Evolutionary conservation across 2,797 vertebrate species (phyloP), one percentile per base, ranked within the genome.

Genomic region (Manis pentadactyla): DNA sequence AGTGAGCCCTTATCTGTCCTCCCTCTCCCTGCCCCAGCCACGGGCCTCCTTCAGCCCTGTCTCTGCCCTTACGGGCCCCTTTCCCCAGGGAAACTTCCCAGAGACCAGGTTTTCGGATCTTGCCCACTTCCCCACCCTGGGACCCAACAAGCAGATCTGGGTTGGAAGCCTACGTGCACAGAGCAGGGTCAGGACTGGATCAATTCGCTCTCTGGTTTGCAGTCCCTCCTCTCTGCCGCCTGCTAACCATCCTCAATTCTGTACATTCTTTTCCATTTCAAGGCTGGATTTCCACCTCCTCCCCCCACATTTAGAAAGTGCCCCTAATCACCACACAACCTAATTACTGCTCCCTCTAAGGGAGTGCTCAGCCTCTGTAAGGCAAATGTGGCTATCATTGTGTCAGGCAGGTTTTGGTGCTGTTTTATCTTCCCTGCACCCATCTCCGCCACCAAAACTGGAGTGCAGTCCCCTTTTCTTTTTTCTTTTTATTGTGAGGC

Each of bases 271-370:
- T 88, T 79, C 53, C 19, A 10, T 79, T 90, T 93, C 87, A 90
- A 86, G 83, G 85, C n/a, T 97, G 90, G 89, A 84, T 95, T 86
- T 95, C 93, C 57, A 63, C 87, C 71, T 93, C 39, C 85, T 96
- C 73, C 93, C 11, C 19, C 42, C 55, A 68, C 1, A 0, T 0
- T 78, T 63, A 66, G 95, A 93, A 95, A 95, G 17, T 53, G 79
- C 83, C 96, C 1, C 1, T 73, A 85, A 97, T 95, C 94, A 92
- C 95, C 75, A 4, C 95, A 66, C 92, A 97, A 97, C 89, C 97
- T 97, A 93, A 98, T 98, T 93, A 94, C 90, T 0, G 4, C 96
- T 97, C 97, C 97, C 95, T 94, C 98, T 94, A 94, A 96, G 97
- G 73, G 63, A 51, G 89, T 46, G 59, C 94, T 37, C 57, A 1